Evolutionary conservation across 92 coral and sea anemone species (phyloP), one percentile per base, ranked within the genome.

Genomic region (Porites cylindrica): DNA sequence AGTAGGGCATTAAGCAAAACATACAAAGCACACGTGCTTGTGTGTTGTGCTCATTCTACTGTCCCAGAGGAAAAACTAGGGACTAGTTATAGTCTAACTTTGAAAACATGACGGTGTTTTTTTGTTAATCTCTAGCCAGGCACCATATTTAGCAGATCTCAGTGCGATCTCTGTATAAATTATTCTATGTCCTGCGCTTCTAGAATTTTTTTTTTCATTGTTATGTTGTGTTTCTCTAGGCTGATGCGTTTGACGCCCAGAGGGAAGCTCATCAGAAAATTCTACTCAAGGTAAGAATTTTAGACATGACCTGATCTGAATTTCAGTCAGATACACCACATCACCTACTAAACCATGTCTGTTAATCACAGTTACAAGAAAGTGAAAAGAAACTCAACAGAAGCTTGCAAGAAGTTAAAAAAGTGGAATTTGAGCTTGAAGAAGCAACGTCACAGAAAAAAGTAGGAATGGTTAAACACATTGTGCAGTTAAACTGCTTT

Each of bases 341-440:
- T 1, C 18, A 3, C 0, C 8, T 1, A 1, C 51, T 43, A 72
- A 23, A 26, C 18, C 50, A 16, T 74, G 8, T 78, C 63, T 73
- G 19, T 47, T 26, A 58, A 1, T 20, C 54, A n/a, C 73, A 95
- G 98, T 79, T 95, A 43, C 91, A 91, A 13, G 96, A 91, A 67
- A 83, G 88, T 72, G 95, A 93, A 66, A 87, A 82, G 56, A 84
- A 86, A 63, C 85, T 95, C 17, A 82, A 88, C 54, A 85, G 74
- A 68, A 96, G 90, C 79, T 78, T 78, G 20, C 91, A 87, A 78
- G 94, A 93, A 26, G 87, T 95, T 16, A 78, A 88, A 89, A 89
- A 84, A 16, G 78, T 95, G 18, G 93, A 97, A 56, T 76, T 85
- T 88, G 97, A 97, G 53, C 88, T 95, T 21, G 98, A 97, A 84